Evolutionary conservation across 1,140 invertebrate genomes (phyloP), one percentile per base, ranked within the genome.

Genomic region (Theocolax elegans): DNA sequence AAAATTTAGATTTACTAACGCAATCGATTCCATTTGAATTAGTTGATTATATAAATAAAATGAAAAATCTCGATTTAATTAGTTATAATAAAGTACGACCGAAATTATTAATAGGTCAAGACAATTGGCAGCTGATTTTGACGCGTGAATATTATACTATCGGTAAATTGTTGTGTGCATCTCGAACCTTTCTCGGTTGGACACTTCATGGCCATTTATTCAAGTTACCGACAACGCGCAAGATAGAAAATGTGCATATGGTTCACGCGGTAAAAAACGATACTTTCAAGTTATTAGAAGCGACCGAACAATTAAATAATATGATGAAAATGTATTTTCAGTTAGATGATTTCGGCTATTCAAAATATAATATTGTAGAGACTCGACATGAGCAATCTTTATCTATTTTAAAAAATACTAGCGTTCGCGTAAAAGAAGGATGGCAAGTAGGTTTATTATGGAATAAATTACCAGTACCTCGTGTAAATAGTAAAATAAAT

Each of bases 61-160:
- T 13, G 3, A 3, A 46, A 7, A 10, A 19, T 31, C 1, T 62
- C 31, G 7, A 3, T 46, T 15, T 19, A 29, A 19, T 25, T 8
- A 2, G 10, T 0, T 74, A 74, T 19, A 1, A 27, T 0, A 23
- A 53, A 0, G 58, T 38, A 0, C 13, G 19, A n/a, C 65, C 70
- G 9, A 72, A 59, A 12, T 25, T 76, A n/a, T 46, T 76, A 1
- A 72, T 76, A 13, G 73, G 75, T 0, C 72, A 76, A 42, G 75
- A 72, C 38, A 49, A 74, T 25, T 72, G 70, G 63, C 56, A 67
- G 8, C 19, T 74, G 0, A 38, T 72, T 1, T 8, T 51, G 0
- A 19, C 72, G 58, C 58, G 40, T 1, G 31, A 35, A 35, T 35
- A 4, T 35, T 10, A 10, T 6, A 10, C 10, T 35, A 10, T 35